Percentiles rank a stretch among this genome's conserved stretches.
These are phyloP conservation scores for Bergia puertoricense DNA, from an alignment of 92 coral and sea anemone species.

Conservation along the genomic window DNA sequence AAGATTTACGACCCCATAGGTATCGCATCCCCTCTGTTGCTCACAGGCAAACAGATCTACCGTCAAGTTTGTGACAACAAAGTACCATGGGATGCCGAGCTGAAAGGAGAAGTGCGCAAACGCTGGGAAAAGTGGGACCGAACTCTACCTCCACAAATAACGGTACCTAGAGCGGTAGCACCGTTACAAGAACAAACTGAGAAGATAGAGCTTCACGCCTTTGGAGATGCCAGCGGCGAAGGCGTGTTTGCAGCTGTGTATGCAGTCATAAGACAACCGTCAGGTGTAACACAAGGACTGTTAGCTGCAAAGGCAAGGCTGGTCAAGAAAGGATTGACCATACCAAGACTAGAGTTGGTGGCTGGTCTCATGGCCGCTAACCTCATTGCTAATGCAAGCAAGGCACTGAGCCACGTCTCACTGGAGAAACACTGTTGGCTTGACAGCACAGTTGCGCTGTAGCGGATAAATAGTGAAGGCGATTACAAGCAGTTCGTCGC, in stretches of 20 bases:
- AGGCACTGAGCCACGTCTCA: constrained; percentile 13
- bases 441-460: constrained; percentile 53
- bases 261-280: constrained; percentile 36
- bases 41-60: constrained; percentile 45
- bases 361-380: constrained; percentile 45
- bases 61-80: constrained; percentile 44
- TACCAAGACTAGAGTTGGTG: constrained; percentile 40
- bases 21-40: constrained; percentile 21
- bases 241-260: constrained; percentile 48
- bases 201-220: constrained; percentile 8
- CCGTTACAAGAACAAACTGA: background rate
- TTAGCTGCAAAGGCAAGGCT: constrained; percentile 35
- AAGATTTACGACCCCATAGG: constrained; percentile 48
- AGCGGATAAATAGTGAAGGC: constrained; percentile 48
- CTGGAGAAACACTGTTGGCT: constrained; percentile 38
- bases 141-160: constrained; percentile 13
- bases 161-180: constrained; percentile 33
- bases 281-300: constrained; percentile 26
- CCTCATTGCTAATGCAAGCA: constrained; percentile 10
- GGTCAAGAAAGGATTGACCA: constrained; percentile 44
- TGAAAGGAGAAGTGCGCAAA: background rate
- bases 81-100: constrained; percentile 49
- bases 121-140: constrained; percentile 39
- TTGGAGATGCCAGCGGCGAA: constrained; percentile 27
- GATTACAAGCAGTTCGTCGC: constrained; percentile 47